A percentile compares a stretch with the other conserved stretches of the same genome.
phyloP scores from a whole-genome alignment of 2,797 vertebrate genomes.

The Rhynchonycteris naso region DNA sequence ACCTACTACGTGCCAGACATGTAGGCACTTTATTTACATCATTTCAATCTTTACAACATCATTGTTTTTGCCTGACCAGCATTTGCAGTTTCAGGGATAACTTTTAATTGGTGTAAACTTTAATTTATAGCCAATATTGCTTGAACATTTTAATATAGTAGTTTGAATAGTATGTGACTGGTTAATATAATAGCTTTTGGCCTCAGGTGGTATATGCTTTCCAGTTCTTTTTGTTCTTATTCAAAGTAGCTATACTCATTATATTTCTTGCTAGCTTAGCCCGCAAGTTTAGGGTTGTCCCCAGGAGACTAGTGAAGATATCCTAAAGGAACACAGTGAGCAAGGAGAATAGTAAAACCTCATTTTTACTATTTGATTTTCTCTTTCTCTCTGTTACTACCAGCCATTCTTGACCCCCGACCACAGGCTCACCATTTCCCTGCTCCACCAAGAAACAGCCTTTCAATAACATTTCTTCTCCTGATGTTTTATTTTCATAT shows the following conservation, averaged over 20 bases:
- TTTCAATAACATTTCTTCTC: background rate
- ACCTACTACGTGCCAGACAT: background rate
- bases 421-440: background rate
- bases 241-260: background rate
- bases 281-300: background rate
- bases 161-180: background rate
- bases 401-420: too few relatives aligned
- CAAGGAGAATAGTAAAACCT: background rate
- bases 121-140: background rate
- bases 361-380: background rate
- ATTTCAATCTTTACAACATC: background rate
- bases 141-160: background rate
- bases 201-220: background rate
- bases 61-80: background rate
- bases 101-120: background rate
- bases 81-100: background rate
- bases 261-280: background rate
- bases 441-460: background rate
- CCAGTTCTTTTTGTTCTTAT: background rate
- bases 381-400: background rate
- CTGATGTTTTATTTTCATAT: background rate
- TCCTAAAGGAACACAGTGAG: background rate
- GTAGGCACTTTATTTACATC: background rate
- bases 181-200: background rate
- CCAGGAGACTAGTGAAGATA: too few relatives aligned